These are phyloP conservation scores for Xanthia togata DNA, from an alignment of 2,888 invertebrate species.

Conservation along the genomic window DNA sequence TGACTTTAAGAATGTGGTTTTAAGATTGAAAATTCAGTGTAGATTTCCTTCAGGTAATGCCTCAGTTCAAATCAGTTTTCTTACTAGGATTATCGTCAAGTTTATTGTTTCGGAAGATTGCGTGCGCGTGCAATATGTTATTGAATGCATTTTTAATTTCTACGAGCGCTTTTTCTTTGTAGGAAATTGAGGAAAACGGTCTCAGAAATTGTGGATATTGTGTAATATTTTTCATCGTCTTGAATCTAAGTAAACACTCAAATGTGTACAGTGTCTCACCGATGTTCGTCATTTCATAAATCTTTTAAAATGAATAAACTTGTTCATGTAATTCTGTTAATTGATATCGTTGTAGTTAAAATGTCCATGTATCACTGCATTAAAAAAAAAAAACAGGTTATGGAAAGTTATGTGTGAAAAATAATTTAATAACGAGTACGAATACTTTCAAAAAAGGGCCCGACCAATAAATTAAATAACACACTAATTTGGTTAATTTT, in stretches of 20 bases:
- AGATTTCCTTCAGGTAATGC: slow-evolving; percentile 16
- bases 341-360: background rate
- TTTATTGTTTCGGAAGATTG: slow-evolving; percentile 48
- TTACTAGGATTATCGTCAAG: slow-evolving; percentile 32
- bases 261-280: background rate
- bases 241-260: background rate
- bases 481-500: background rate
- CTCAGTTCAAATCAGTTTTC: slow-evolving; percentile 48
- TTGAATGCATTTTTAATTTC: slow-evolving; percentile 43
- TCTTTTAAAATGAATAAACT: background rate
- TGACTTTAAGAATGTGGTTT: background rate
- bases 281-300: background rate
- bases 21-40: slow-evolving; percentile 26
- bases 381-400: background rate
- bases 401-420: background rate
- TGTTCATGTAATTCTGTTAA: background rate
- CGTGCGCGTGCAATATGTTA: slow-evolving; percentile 17
- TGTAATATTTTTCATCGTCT: background rate
- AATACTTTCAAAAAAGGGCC: background rate
- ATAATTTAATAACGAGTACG: background rate
- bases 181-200: background rate
- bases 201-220: too few species aligned
- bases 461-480: background rate
- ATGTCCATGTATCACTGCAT: background rate
- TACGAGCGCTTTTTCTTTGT: slow-evolving; percentile 9